Percentiles rank a stretch among this genome's conserved stretches.
Evolutionary conservation across 2,113 vertebrate genomes (phyloP).

Genomic region (Lepidothrix coronata): DNA sequence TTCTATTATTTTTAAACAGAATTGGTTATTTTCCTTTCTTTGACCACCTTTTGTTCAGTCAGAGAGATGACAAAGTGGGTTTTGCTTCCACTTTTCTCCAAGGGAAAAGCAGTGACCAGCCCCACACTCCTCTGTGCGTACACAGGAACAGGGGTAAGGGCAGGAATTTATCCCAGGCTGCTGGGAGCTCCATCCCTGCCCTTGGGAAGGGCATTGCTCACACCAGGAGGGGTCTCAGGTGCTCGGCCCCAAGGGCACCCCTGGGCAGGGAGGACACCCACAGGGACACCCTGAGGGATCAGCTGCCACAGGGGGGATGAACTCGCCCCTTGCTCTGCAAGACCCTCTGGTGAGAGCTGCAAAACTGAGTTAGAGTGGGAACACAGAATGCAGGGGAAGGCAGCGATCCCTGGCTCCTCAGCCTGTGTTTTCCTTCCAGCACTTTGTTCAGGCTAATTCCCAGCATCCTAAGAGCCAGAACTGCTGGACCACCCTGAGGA

Average conservation of each 20-base stretch:
- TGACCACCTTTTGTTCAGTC: background rate
- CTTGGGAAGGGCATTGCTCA: accelerated
- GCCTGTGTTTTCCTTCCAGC: background rate
- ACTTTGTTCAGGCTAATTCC: background rate
- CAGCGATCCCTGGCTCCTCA: background rate
- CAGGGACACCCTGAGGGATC: background rate
- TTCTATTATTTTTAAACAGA: background rate
- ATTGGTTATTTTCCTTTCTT: background rate
- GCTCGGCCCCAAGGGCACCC: background rate
- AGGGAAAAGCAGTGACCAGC: background rate
- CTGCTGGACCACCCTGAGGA: background rate
- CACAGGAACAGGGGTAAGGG: accelerated
- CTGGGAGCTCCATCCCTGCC: accelerated
- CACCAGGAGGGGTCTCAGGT: background rate
- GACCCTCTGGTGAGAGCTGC: background rate
- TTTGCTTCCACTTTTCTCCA: background rate
- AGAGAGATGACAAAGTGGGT: background rate
- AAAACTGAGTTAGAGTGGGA: background rate
- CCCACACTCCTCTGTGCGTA: accelerated
- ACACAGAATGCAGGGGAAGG: background rate
- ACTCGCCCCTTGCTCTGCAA: background rate
- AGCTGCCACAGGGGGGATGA: background rate
- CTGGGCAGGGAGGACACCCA: background rate
- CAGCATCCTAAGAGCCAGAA: accelerated
- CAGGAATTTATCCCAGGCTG: accelerated